These are phyloP conservation scores for Panurus biarmicus DNA, from an alignment of 2,113 vertebrate species.

Conservation along the genomic window DNA sequence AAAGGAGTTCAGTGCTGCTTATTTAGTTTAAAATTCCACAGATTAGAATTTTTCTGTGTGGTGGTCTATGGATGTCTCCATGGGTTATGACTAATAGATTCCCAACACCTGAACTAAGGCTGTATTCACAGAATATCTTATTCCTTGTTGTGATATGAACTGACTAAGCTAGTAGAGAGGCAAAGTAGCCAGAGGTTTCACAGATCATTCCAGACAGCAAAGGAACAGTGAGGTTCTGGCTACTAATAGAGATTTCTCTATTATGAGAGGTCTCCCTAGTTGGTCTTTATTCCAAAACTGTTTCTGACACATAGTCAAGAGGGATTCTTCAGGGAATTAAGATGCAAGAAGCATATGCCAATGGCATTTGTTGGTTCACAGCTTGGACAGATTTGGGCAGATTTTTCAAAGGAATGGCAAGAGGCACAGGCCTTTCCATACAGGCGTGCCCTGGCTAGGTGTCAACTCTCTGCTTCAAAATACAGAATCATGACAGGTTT, in stretches of 20 bases:
- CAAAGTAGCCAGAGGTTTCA: not conserved
- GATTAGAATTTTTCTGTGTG: not conserved
- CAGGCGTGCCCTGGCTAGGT: not conserved
- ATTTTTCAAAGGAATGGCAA: slow-evolving; percentile 5
- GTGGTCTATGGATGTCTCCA: not conserved
- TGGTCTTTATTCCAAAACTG: not conserved
- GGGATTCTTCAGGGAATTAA: not conserved
- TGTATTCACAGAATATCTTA: not conserved
- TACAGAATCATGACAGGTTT: not conserved
- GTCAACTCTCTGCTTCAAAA: not conserved
- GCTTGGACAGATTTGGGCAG: not conserved
- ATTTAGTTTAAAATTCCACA: not conserved
- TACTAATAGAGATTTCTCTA: not conserved
- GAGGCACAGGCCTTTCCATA: not conserved
- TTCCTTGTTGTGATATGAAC: not conserved
- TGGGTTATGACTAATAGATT: not conserved
- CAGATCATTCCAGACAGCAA: not conserved
- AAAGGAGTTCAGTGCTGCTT: not conserved
- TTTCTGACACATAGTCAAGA: not conserved
- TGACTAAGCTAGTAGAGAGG: not conserved
- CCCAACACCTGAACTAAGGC: not conserved
- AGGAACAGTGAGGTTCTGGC: not conserved
- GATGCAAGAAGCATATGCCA: not conserved
- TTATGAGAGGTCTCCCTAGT: not conserved
- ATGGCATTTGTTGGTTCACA: not conserved